A percentile compares a stretch with the other conserved stretches of the same genome.
phyloP scores from a whole-genome alignment of 2,888 invertebrate species.

The Lasioglossum calceatum region DNA sequence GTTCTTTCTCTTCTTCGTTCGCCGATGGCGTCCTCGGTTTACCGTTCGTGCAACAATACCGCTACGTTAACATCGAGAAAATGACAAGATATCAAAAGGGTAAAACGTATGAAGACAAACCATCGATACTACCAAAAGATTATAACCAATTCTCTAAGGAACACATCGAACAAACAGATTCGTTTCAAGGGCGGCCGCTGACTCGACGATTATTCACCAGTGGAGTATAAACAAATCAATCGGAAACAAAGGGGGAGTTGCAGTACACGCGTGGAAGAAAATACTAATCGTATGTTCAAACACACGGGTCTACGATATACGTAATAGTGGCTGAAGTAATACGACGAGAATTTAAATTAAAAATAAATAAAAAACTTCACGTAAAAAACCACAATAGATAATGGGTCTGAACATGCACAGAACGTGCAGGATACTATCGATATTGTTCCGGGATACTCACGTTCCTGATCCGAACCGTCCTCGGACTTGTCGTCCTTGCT shows the following conservation, averaged over 20 bases:
- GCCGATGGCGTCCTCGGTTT: not conserved
- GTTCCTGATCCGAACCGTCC: slow-evolving; percentile 98
- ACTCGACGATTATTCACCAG: not conserved
- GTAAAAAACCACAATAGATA: slow-evolving; percentile 69
- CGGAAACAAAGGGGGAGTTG: slow-evolving; percentile 13
- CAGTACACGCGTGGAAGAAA: slow-evolving; percentile 26
- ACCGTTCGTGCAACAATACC: not conserved
- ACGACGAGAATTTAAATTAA: slow-evolving; percentile 54
- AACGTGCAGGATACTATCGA: slow-evolving; percentile 76
- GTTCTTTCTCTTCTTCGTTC: not conserved
- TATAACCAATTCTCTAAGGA: not conserved
- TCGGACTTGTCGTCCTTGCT: slow-evolving; percentile 99
- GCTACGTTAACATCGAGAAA: slow-evolving; percentile 5
- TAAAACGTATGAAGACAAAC: not conserved
- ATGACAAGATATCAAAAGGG: not conserved
- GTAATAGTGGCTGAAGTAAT: slow-evolving; percentile 54
- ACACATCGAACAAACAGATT: not conserved
- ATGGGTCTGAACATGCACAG: slow-evolving; percentile 76
- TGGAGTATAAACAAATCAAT: not conserved
- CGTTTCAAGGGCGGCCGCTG: not conserved
- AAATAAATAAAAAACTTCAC: slow-evolving; percentile 45
- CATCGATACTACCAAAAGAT: not conserved
- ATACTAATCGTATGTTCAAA: slow-evolving; percentile 39
- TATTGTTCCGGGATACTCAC: slow-evolving; percentile 88
- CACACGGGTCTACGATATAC: slow-evolving; percentile 45